These are phyloP conservation scores for Drosophila sturtevanti DNA, from an alignment of 1,140 invertebrate species.

Conservation along the genomic window DNA sequence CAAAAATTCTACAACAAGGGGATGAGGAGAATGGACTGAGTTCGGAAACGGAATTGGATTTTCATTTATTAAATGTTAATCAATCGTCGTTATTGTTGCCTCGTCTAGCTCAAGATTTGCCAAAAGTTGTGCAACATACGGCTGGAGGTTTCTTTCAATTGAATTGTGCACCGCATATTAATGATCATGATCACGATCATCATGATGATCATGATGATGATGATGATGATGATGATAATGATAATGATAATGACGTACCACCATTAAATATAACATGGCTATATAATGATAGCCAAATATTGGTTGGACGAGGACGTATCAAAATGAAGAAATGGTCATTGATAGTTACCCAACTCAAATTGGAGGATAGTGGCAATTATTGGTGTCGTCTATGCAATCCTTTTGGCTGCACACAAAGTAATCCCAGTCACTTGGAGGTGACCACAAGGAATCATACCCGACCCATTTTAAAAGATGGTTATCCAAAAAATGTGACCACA, in stretches of 20 bases:
- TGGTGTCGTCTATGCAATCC: conserved; percentile 92
- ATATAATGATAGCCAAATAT: conserved; percentile 84
- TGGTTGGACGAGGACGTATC: conserved; percentile 69
- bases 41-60: not conserved
- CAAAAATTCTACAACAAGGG: conserved; percentile 63
- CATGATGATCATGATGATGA: too few relatives aligned
- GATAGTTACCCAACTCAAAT: conserved; percentile 87
- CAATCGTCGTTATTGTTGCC: not conserved
- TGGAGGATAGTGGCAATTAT: conserved; percentile 91
- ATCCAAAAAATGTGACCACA: conserved; percentile 90
- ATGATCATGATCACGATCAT: not conserved
- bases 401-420: conserved; percentile 88
- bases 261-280: conserved; percentile 90
- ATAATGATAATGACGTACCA: not conserved
- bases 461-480: conserved; percentile 89
- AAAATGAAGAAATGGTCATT: conserved; percentile 86
- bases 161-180: not conserved
- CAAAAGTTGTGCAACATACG: not conserved
- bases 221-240: too few relatives aligned
- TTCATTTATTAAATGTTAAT: not conserved
- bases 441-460: conserved; percentile 86
- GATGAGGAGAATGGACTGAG: conserved; percentile 57
- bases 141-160: not conserved
- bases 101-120: not conserved
- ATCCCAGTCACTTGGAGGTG: conserved; percentile 82